Evolutionary conservation across 2,113 vertebrate species (phyloP).

Genomic region (Crypturellus undulatus): DNA sequence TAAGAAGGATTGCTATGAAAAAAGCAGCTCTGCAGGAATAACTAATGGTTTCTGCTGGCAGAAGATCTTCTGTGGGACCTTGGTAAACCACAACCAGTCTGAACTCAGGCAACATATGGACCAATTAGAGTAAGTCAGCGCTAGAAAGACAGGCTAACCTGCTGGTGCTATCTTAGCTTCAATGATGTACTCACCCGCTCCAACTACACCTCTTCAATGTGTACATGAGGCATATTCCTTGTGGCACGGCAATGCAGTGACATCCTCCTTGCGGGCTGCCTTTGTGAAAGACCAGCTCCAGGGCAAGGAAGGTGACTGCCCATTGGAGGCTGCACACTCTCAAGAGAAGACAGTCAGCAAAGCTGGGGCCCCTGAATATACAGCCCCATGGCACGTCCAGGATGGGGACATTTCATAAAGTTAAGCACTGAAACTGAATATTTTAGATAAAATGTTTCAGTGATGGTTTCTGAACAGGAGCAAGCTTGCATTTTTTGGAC

Average conservation of each 20-base stretch:
- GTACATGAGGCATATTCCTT: not conserved
- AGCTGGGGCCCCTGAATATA: not conserved
- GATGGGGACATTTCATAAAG: not conserved
- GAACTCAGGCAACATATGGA: not conserved
- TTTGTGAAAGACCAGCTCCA: not conserved
- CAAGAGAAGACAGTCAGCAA: not conserved
- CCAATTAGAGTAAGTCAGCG: not conserved
- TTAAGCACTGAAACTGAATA: too few relatives aligned
- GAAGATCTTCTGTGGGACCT: not conserved
- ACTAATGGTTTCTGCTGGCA: not conserved
- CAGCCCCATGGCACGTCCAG: rapidly evolving
- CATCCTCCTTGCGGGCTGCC: not conserved
- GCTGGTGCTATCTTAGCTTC: not conserved
- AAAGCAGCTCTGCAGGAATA: not conserved
- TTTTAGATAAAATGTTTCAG: not conserved
- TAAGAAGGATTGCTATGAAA: not conserved
- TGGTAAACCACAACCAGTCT: not conserved
- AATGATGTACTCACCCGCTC: not conserved
- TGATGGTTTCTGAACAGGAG: not conserved
- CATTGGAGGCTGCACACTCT: not conserved
- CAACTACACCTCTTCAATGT: not conserved
- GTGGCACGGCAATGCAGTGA: not conserved
- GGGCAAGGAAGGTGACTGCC: not conserved
- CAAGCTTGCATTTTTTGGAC: not conserved
- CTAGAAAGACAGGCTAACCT: not conserved